Conservation (phyloP, 2,888 invertebrate species). For the Coecobrya sp. region DNA sequence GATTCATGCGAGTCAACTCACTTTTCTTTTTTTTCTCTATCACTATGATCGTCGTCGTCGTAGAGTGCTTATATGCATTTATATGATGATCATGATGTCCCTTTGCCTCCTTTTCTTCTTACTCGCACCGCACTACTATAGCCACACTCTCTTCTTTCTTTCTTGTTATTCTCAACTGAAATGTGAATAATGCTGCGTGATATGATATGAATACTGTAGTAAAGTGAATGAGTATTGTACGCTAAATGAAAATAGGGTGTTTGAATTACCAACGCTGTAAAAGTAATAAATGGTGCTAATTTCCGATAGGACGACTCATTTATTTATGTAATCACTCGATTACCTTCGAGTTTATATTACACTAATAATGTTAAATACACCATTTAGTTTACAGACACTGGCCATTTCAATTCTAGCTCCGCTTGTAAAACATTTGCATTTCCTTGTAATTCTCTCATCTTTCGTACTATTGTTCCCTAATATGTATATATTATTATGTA, state of each 20-base stretch:
- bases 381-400: not conserved
- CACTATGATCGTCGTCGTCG: slow-evolving; percentile 20
- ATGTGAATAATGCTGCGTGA: slow-evolving; percentile 17
- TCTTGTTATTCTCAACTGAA: slow-evolving; percentile 17
- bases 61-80: slow-evolving; percentile 37
- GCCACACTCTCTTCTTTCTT: not conserved
- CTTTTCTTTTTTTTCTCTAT: slow-evolving; percentile 48
- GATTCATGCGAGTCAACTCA: slow-evolving; percentile 10
- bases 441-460: not conserved
- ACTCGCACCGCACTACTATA: slow-evolving; percentile 14
- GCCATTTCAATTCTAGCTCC: not conserved
- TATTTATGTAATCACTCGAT: slow-evolving; percentile 79
- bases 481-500: not conserved
- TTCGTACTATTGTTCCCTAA: not conserved
- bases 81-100: slow-evolving; percentile 40
- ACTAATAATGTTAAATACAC: slow-evolving; percentile 6
- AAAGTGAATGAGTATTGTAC: slow-evolving; percentile 33
- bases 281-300: slow-evolving; percentile 74
- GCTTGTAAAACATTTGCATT: not conserved
- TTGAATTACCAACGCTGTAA: slow-evolving; percentile 64
- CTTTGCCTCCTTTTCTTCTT: slow-evolving; percentile 53
- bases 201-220: slow-evolving; percentile 15
- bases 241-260: slow-evolving; percentile 66
- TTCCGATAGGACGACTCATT: slow-evolving; percentile 78
- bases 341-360: slow-evolving; percentile 51